These are phyloP conservation scores for Pogona vitticeps DNA, from an alignment of 2,113 vertebrate genomes.

Conservation along the genomic window DNA sequence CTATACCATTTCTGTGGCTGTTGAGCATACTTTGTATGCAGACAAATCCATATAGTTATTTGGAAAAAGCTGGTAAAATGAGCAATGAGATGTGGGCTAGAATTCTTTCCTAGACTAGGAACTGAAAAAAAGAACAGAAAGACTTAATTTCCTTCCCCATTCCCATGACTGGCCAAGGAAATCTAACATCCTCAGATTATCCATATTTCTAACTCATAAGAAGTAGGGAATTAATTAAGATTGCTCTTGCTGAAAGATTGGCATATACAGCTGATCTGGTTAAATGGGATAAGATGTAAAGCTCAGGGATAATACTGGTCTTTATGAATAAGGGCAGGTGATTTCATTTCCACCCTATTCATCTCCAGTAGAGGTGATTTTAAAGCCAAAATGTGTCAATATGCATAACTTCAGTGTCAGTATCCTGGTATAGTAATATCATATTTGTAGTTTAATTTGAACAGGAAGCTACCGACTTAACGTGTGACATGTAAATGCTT, in stretches of 20 bases:
- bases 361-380: too few species aligned
- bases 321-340: neutral
- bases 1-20: fast-evolving
- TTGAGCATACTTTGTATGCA: neutral
- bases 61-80: neutral
- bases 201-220: neutral
- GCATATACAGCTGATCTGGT: too few species aligned
- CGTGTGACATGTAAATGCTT: too few species aligned
- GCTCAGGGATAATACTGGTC: too few species aligned
- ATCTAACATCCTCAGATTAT: neutral
- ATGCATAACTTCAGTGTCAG: too few species aligned
- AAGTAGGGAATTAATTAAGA: neutral
- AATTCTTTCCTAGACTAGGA: neutral
- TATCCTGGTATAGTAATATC: too few species aligned
- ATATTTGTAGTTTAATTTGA: too few species aligned
- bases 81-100: neutral
- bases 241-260: too few species aligned
- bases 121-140: neutral
- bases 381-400: too few species aligned
- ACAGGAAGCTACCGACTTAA: too few species aligned
- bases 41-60: neutral
- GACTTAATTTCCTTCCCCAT: neutral
- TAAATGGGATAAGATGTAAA: too few species aligned
- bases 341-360: neutral
- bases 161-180: neutral